Evolutionary conservation across 2,797 vertebrate genomes (phyloP).

Genomic region (Gambelia wislizenii): DNA sequence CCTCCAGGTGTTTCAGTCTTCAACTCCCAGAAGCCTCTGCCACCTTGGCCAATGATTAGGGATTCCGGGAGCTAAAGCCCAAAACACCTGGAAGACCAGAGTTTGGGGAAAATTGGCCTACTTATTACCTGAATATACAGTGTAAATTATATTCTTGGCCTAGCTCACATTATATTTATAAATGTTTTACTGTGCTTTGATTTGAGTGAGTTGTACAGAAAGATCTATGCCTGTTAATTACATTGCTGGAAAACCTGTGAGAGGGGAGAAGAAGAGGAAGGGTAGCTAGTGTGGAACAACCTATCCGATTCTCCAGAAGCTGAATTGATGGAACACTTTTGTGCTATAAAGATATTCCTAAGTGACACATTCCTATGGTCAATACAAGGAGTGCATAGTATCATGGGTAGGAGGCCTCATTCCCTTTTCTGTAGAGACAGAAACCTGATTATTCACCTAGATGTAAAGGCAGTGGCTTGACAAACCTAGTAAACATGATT

Average conservation of each 20-base stretch:
- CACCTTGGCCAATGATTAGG: too few species aligned
- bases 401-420: background rate
- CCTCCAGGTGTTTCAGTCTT: too few species aligned
- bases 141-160: background rate
- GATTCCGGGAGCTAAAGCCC: too few species aligned
- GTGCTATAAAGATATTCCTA: background rate
- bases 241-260: background rate
- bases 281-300: too few species aligned
- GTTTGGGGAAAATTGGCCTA: too few species aligned
- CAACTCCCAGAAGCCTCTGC: too few species aligned
- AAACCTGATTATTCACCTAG: too few species aligned
- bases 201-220: background rate
- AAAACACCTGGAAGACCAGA: too few species aligned
- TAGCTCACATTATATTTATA: constrained; percentile 4
- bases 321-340: background rate
- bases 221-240: constrained; percentile 25
- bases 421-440: background rate
- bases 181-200: constrained; percentile 25
- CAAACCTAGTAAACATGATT: background rate
- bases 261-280: background rate
- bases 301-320: background rate
- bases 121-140: background rate
- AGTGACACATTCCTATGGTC: background rate
- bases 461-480: too few species aligned
- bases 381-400: background rate